A percentile compares a stretch with the other conserved stretches of the same genome.
Conservation (phyloP, 2,888 invertebrate genomes). For the Pardosa pseudoannulata region DNA sequence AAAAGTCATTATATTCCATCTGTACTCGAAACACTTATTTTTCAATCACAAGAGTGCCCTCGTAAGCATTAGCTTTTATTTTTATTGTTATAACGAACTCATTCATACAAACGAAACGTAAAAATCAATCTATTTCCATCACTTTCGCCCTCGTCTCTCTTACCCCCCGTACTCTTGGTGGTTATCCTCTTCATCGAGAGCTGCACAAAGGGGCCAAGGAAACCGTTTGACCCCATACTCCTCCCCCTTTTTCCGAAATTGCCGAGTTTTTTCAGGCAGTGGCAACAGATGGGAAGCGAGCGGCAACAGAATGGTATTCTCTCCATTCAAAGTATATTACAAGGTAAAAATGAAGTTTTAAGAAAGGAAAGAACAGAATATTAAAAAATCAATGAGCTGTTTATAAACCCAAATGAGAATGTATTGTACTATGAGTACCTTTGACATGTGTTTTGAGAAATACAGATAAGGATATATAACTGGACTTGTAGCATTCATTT, state of each 20-base stretch:
- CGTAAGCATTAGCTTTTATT: conserved; percentile 47
- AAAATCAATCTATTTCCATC: conserved; percentile 10
- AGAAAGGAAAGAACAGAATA: not conserved
- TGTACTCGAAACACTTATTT: conserved; percentile 35
- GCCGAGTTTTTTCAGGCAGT: not conserved
- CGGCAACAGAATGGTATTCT: not conserved
- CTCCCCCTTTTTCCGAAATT: not conserved
- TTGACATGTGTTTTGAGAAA: no score
- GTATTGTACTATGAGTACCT: no score
- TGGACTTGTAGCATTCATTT: no score
- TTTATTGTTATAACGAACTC: conserved; percentile 24
- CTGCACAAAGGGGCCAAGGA: not conserved
- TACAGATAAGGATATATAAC: no score
- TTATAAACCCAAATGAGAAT: no score
- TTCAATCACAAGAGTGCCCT: conserved; percentile 48
- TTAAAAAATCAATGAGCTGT: not conserved
- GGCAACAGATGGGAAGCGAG: conserved; percentile 1
- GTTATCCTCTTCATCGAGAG: not conserved
- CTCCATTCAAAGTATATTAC: not conserved
- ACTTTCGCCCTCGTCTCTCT: not conserved
- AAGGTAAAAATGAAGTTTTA: not conserved
- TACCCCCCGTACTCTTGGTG: not conserved
- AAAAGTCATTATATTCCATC: conserved; percentile 23
- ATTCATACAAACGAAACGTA: conserved; percentile 20
- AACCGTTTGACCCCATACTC: not conserved